Conservation (phyloP, 23 tunicate species). For the Styela clava region DNA sequence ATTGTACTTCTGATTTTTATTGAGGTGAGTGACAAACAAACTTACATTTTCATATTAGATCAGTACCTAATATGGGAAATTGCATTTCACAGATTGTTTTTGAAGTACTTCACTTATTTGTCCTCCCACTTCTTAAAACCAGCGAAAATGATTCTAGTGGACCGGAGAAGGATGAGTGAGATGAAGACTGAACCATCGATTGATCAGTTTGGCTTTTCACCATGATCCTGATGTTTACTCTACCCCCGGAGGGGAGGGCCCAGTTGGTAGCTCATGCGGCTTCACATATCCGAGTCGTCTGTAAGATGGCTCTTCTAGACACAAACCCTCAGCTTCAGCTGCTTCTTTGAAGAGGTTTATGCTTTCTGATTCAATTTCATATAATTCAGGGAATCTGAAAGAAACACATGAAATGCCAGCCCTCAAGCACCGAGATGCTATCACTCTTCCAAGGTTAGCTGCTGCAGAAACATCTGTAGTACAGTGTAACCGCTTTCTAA, state of each 20-base stretch:
- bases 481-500: constrained; percentile 41
- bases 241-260: constrained; percentile 41
- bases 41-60: too few relatives aligned
- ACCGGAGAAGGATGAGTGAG: too few relatives aligned
- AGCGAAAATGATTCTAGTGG: too few relatives aligned
- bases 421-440: constrained; percentile 52
- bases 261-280: not conserved
- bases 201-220: too few relatives aligned
- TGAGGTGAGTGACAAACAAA: constrained; percentile 80
- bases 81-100: constrained; percentile 56
- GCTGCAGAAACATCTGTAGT: constrained; percentile 56
- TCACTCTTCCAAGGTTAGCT: constrained; percentile 38
- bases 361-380: constrained; percentile 21
- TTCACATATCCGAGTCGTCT: constrained; percentile 11
- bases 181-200: too few relatives aligned
- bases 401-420: constrained; percentile 75
- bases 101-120: constrained; percentile 60
- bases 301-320: constrained; percentile 53
- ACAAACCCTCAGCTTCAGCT: constrained; percentile 27
- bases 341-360: constrained; percentile 27
- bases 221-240: too few relatives aligned
- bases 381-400: constrained; percentile 15
- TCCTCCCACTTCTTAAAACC: constrained; percentile 17
- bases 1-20: constrained; percentile 74
- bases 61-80: too few relatives aligned